phyloP scores from a whole-genome alignment of 2,113 vertebrate genomes.

The Gambusia holbrooki region DNA sequence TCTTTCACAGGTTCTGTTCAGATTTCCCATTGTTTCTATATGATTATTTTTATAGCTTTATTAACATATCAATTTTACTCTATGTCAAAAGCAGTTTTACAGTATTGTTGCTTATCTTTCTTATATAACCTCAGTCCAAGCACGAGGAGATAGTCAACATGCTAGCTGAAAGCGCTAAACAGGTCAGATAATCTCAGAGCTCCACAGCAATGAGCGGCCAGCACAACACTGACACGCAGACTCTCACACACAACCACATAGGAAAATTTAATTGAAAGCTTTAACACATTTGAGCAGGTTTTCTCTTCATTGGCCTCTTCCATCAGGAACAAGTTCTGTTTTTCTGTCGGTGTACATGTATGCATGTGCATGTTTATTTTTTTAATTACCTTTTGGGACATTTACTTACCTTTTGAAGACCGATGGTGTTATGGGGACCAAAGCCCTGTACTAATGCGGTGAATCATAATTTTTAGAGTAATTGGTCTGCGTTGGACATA shows the following conservation, averaged over 20 bases:
- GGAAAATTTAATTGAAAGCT: constrained; percentile 61
- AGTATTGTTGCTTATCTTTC: neutral
- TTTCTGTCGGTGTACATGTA: neutral
- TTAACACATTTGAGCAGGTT: constrained; percentile 66
- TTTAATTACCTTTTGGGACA: neutral
- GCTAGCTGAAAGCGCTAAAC: neutral
- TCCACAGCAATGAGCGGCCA: neutral
- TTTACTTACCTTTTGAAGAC: neutral
- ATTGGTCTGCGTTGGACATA: neutral
- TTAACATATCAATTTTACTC: neutral
- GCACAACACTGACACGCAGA: constrained; percentile 14
- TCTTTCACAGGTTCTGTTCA: too few relatives aligned
- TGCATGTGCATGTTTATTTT: constrained; percentile 16
- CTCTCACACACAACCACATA: neutral
- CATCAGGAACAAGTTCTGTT: constrained; percentile 21
- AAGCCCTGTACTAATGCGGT: too few relatives aligned
- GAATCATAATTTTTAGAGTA: too few relatives aligned
- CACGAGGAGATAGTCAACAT: neutral
- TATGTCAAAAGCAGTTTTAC: neutral
- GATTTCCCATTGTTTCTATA: too few relatives aligned
- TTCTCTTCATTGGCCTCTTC: constrained; percentile 39
- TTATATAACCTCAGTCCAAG: neutral
- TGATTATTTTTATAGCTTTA: too few relatives aligned
- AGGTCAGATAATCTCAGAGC: constrained; percentile 6
- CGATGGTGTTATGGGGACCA: neutral